Conservation (phyloP, 2,888 invertebrate species). For the Notocelia uddmanniana region DNA sequence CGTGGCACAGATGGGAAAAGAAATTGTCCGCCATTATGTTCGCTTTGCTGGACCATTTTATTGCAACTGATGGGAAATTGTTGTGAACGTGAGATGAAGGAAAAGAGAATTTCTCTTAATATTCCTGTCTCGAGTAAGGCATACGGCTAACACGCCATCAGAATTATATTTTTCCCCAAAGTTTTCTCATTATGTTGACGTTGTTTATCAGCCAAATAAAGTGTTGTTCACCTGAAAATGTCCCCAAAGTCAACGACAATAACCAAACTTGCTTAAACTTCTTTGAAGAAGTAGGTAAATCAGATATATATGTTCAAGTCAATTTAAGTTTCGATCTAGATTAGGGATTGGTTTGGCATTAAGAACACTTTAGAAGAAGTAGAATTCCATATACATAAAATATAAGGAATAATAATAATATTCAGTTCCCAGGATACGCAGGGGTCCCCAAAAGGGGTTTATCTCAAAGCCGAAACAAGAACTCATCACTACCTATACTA, state of each 20-base stretch:
- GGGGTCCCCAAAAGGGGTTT: no score
- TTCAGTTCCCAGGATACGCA: no score
- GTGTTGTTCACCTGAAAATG: slow-evolving; percentile 36
- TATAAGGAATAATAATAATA: no score
- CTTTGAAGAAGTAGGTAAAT: background rate
- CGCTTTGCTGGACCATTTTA: slow-evolving; percentile 74
- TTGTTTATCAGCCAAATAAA: slow-evolving; percentile 40
- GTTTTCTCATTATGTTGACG: slow-evolving; percentile 36
- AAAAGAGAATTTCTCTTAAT: slow-evolving; percentile 63
- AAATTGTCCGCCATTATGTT: slow-evolving; percentile 77
- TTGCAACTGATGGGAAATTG: slow-evolving; percentile 76
- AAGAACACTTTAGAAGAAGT: background rate
- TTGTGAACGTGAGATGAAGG: slow-evolving; percentile 65
- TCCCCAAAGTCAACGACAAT: slow-evolving; percentile 26
- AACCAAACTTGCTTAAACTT: slow-evolving; percentile 20
- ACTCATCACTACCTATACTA: no score
- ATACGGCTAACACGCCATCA: slow-evolving; percentile 54
- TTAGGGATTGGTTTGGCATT: background rate
- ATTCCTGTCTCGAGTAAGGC: slow-evolving; percentile 70
- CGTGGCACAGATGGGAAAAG: slow-evolving; percentile 74
- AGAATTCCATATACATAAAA: no score
- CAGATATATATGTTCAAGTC: background rate
- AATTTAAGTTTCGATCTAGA: no score
- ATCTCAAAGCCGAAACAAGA: no score
- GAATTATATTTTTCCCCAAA: slow-evolving; percentile 36